phyloP scores from a whole-genome alignment of 2,113 vertebrate genomes.

The Cichladusa arquata region DNA sequence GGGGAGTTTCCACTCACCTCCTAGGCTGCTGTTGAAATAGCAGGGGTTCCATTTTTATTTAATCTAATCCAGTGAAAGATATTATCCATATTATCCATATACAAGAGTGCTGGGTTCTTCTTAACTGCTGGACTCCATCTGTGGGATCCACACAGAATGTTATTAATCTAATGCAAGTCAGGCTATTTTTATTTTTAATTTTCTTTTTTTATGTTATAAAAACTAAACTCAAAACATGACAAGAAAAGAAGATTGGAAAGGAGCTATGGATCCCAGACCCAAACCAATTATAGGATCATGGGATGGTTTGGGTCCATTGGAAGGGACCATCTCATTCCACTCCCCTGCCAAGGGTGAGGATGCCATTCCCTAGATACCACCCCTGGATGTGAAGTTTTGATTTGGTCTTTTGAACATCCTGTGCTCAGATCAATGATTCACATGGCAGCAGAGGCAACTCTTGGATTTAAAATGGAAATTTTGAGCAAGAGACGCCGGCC shows the following conservation, averaged over 20 bases:
- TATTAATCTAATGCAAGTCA: neutral
- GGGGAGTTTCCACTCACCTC: neutral
- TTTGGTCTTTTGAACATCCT: neutral
- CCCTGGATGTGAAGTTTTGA: neutral
- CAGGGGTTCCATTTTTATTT: neutral
- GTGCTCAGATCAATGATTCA: neutral
- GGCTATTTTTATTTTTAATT: neutral
- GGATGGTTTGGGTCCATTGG: neutral
- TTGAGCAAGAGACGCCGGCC: neutral
- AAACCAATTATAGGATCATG: neutral
- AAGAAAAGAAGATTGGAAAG: neutral
- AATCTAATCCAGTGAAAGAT: neutral
- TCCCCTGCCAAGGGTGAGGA: neutral
- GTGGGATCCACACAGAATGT: neutral
- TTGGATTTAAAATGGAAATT: conserved; percentile 3
- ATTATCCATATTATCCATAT: neutral
- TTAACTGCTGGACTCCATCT: neutral
- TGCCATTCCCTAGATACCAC: neutral
- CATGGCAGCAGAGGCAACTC: neutral
- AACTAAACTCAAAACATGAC: neutral
- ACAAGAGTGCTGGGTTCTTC: neutral
- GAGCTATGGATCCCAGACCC: neutral
- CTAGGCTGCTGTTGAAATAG: neutral
- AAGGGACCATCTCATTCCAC: neutral
- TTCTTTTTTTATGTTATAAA: neutral